Evolutionary conservation across 2,888 invertebrate genomes (phyloP), one percentile per base, ranked within the genome.

Genomic region (Cremastobaeus sp.): DNA sequence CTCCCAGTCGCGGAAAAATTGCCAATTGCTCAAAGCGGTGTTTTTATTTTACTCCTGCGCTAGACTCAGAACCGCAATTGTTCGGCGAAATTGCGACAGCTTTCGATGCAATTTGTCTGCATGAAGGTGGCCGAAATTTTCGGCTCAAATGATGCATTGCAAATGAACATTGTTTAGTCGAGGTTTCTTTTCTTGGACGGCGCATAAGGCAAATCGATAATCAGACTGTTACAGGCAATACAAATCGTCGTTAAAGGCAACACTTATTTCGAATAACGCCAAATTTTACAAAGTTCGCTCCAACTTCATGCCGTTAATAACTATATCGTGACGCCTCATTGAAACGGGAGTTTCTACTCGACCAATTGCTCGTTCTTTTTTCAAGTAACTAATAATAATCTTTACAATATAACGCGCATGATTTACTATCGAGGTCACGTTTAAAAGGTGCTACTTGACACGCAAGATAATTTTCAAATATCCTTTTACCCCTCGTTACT

Each of bases 241-340:
- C n/a, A n/a, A n/a, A n/a, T n/a, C n/a, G n/a, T n/a, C n/a, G n/a
- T n/a, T n/a, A n/a, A n/a, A n/a, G n/a, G n/a, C n/a, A n/a, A n/a
- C n/a, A n/a, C n/a, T n/a, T n/a, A n/a, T n/a, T n/a, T n/a, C n/a
- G n/a, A n/a, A n/a, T n/a, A n/a, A n/a, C n/a, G n/a, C n/a, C n/a
- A n/a, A n/a, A n/a, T n/a, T n/a, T n/a, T n/a, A n/a, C 39, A 45
- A 66, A 37, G 52, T 68, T 57, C 59, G 55, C 78, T 77, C 78
- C 76, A 81, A 81, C 78, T 85, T 86, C 83, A 83, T 83, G 85
- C 84, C 85, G 83, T 86, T 86, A 86, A 85, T 82, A 81, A 83
- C 81, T 83, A 82, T 85, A 85, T 85, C 85, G 84, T 84, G 84
- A 84, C 85, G 82, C 74, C 80, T 77, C 74, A 80, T 81, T 47